Conservation (phyloP, 2,888 invertebrate genomes). For the Pyrocoelia pectoralis region DNA sequence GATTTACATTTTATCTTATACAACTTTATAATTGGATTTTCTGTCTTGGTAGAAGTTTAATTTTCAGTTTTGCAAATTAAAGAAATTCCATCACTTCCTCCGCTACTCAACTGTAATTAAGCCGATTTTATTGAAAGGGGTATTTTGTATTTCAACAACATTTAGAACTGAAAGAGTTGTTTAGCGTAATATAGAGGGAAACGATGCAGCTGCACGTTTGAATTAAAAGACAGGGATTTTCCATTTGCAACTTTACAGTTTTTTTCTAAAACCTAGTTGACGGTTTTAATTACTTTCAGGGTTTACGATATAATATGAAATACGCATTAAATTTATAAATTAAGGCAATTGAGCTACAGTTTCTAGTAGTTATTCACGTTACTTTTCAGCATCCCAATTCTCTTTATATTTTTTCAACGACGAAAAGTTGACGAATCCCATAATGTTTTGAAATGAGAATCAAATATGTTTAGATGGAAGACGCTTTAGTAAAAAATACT, state of each 20-base stretch:
- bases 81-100: background rate
- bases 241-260: conserved; percentile 19
- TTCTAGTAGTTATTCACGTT: too few species aligned
- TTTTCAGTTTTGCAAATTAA: background rate
- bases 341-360: too few species aligned
- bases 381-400: too few species aligned
- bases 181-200: conserved; percentile 12
- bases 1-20: conserved; percentile 25
- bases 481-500: too few species aligned
- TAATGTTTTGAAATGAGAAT: too few species aligned
- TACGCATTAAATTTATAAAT: too few species aligned
- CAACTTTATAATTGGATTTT: conserved; percentile 13
- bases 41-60: background rate
- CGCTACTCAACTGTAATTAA: background rate
- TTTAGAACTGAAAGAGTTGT: background rate
- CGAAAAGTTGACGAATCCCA: too few species aligned
- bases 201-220: conserved; percentile 19
- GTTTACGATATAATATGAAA: too few species aligned
- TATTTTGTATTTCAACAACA: background rate
- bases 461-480: too few species aligned
- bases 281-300: too few species aligned
- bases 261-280: too few species aligned
- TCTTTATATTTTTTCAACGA: too few species aligned
- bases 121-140: background rate
- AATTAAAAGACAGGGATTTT: conserved; percentile 21